Conservation (phyloP, 2,888 invertebrate genomes). For the Gnatocerus cornutus region DNA sequence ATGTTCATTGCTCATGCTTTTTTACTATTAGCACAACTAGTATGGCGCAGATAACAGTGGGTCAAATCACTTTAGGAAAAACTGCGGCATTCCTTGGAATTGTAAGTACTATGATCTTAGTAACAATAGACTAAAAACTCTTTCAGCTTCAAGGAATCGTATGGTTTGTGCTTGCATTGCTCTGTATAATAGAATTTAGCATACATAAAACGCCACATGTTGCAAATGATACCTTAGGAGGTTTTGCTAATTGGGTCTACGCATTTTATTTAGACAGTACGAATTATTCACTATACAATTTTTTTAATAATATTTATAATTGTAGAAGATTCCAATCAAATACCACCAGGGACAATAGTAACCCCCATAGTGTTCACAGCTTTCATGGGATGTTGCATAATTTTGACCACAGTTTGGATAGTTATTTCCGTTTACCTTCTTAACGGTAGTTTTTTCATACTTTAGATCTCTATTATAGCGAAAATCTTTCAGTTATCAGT, state of each 20-base stretch:
- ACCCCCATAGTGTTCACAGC: conserved; percentile 7
- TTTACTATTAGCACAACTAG: not conserved
- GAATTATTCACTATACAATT: not conserved
- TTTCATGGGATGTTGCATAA: conserved; percentile 10
- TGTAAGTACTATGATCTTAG: conserved; percentile 1
- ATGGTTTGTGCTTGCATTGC: conserved; percentile 15
- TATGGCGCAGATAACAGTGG: conserved; percentile 3
- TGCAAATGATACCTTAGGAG: not conserved
- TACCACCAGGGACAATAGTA: conserved; percentile 1
- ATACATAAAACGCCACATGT: not conserved
- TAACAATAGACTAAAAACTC: not conserved
- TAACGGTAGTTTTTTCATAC: conserved; percentile 8
- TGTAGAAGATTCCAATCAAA: conserved; percentile 9
- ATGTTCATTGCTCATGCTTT: too few species aligned
- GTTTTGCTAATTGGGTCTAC: not conserved
- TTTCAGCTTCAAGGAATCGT: conserved; percentile 14
- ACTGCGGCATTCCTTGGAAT: conserved; percentile 19
- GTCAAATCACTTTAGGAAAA: conserved; percentile 16
- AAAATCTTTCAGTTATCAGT: conserved; percentile 10
- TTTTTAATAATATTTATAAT: not conserved
- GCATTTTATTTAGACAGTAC: conserved; percentile 21
- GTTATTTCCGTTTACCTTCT: conserved; percentile 11
- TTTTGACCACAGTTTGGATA: conserved; percentile 16
- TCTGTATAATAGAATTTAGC: conserved; percentile 15
- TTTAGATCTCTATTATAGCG: not conserved